Base-by-base conservation (phyloP, 2,888 invertebrate species). In the Silvanus unidentatus region DNA sequence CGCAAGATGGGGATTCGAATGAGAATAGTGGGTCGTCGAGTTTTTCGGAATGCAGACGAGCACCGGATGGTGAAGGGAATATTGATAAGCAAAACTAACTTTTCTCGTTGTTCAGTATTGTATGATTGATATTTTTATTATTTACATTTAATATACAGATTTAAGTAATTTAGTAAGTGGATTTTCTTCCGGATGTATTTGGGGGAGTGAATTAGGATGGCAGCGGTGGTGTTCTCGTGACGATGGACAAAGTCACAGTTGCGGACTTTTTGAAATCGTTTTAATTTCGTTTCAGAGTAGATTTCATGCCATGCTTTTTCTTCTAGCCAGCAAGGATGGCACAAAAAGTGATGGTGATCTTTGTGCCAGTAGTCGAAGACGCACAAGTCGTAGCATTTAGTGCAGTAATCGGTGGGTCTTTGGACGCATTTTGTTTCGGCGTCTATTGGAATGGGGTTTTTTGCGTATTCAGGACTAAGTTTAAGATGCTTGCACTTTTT, bases 291-390 rank as follows among this genome's bases (percentile, higher is more conserved):
- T 15, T 53, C 58, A 11, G 45, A 60, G 42, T 63, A 67, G 28
- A 67, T 62, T 40, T 65, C 64, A 2, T 55, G 55, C 8, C 57
- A 58, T 12, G 47, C 52, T 22, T 61, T 64, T 55, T 73, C 73
- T 50, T 66, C 66, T 28, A 53, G 50, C 72, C 73, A 74, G 48
- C 76, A 76, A 9, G 54, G 43, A 44, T 73, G 67, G 44, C 76
- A 76, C 30, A 76, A 59, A 49, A 71, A 75, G 14, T 59, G 53
- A 1, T 54, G 48, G 42, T 65, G 58, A 42, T 68, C 60, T 45
- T 53, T 52, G 12, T 75, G 74, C 76, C 76, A 77, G 52, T 75
- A 76, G 63, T 77, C 77, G 1, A 74, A 73, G 10, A 57, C 43
- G 36, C 74, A 73, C 32, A 66, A 56, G 50, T 60, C 54, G 1